Evolutionary conservation across 1,140 invertebrate genomes (phyloP).

Genomic region (Ooceraea biroi): DNA sequence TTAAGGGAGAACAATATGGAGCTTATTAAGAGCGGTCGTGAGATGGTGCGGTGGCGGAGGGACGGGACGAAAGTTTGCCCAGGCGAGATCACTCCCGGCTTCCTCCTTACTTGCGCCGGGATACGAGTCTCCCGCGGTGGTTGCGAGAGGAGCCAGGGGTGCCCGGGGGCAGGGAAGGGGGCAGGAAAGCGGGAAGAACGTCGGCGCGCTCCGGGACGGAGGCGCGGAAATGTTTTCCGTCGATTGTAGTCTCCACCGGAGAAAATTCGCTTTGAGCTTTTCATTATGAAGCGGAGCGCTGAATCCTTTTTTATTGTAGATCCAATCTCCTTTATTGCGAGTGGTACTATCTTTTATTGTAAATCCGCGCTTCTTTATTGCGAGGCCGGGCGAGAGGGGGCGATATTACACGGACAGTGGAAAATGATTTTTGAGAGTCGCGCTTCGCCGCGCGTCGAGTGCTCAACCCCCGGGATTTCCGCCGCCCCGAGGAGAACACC

Average conservation of each 20-base stretch:
- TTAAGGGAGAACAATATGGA: conserved; percentile 57
- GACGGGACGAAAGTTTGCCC: conserved; percentile 24
- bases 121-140: conserved; percentile 4
- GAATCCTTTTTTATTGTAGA: conserved; percentile 63
- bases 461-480: conserved; percentile 35
- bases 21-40: conserved; percentile 70
- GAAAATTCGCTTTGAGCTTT: conserved; percentile 64
- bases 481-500: background rate
- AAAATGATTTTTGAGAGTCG: conserved; percentile 58
- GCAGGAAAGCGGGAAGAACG: background rate
- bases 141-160: background rate
- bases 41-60: background rate
- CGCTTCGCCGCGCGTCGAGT: conserved; percentile 8
- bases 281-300: conserved; percentile 61
- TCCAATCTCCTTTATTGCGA: conserved; percentile 61
- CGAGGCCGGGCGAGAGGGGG: conserved; percentile 1
- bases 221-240: conserved; percentile 60
- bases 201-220: conserved; percentile 13
- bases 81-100: conserved; percentile 40
- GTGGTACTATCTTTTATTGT: conserved; percentile 61
- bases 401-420: conserved; percentile 58
- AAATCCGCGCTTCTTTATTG: conserved; percentile 62
- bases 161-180: background rate
- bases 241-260: conserved; percentile 41
- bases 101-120: conserved; percentile 10